Base-by-base conservation (phyloP, 2,888 invertebrate genomes). In the Philopedon plagiatum region DNA sequence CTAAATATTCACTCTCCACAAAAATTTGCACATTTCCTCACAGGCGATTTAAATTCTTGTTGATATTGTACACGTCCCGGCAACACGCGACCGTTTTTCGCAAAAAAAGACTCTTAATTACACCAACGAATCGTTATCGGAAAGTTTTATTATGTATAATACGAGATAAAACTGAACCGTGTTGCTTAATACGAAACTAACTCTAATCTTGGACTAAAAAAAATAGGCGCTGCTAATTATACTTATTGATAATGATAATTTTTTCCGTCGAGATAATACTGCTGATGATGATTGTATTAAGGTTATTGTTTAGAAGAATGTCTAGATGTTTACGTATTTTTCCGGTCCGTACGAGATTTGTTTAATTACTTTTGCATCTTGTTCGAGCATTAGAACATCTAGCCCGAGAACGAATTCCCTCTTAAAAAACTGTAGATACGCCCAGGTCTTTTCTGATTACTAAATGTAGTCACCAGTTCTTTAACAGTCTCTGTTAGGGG, bases 181-280 rank as follows among this genome's bases (percentile, higher is more conserved):
- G 7, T 54, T 54, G 51, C 32, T 15, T 29, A 26, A 51, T 51
- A 51, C 51, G 7, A 23, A 18, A 21, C 5, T n/a, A 5, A 29
- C 15, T 29, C 15, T 54, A 54, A 54, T 54, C 51, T 54, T 54
- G 23, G 51, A 15, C 51, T 29, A 18, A 54, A 54, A 54, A 49
- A 51, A 26, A 51, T 29, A 3, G 29, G 9, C 29, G 26, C 3
- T 46, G 8, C 29, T 29, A 54, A 29, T 29, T 54, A 26, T 4
- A 46, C 29, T 54, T 54, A 29, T 8, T 13, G 51, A 54, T 54
- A 54, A 8, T 15, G 51, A 54, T 54, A 54, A 51, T 54, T 54
- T 54, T 29, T 54, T 54, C 9, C 51, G 7, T n/a, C n/a, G 8
- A 54, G 51, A 54, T 54, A 26, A 51, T 18, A 18, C 51, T 18